Base-by-base conservation (phyloP, 2,113 vertebrate genomes). In the Centropristis striata region DNA sequence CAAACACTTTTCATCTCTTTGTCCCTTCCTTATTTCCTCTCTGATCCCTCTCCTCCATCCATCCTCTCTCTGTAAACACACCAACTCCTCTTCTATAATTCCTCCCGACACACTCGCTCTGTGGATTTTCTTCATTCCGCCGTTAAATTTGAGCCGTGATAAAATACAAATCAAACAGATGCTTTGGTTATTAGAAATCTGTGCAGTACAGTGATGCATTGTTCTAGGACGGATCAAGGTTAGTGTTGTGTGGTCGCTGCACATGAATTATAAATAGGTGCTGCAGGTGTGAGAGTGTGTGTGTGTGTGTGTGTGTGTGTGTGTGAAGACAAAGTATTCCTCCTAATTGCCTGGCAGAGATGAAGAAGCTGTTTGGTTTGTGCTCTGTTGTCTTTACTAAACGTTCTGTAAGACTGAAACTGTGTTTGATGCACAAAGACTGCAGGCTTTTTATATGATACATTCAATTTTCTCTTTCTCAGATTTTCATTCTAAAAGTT, bases 241-340 rank as follows among this genome's bases (percentile, higher is more conserved):
- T 84, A 87, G 90, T 79, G 42, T 69, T 63, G 49, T 63, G 60
- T 75, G 60, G 75, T 80, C 71, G 85, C 67, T 84, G 54, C 53
- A 49, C 71, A 84, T 78, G 76, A 83, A 88, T 90, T 85, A 91
- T 75, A 75, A 80, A 84, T 82, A 41, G 55, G 36, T 60, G 75
- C n/a, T 64, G 73, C 54, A 39, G 51, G 39, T 53, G 42, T 77
- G 59, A 13, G 46, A 42, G 41, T 49, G 68, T 53, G 27, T 20
- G 41, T 37, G 20, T 71, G 36, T 25, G 64, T 15, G 44, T 37
- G 39, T 68, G 50, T 32, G n/a, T n/a, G n/a, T n/a, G n/a, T n/a
- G n/a, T n/a, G n/a, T n/a, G n/a, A n/a, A n/a, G n/a, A n/a, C n/a
- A n/a, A n/a, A n/a, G n/a, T n/a, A n/a, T n/a, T n/a, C n/a, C n/a